Conservation (phyloP, 2,113 vertebrate species). For the Nibea albiflora region DNA sequence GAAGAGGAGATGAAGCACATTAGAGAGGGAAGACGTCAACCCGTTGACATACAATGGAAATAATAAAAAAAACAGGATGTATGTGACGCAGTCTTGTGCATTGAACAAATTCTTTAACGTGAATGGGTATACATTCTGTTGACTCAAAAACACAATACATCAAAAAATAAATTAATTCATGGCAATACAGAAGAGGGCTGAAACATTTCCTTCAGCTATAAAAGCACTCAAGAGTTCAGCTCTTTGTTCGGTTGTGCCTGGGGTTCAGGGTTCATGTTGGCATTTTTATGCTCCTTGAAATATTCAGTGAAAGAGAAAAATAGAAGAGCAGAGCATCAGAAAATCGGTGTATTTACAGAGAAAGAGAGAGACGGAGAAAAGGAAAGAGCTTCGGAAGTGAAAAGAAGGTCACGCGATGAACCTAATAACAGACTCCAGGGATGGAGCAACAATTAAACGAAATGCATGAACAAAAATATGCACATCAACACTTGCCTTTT, state of each 20-base stretch:
- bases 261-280: conserved; percentile 47
- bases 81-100: neutral
- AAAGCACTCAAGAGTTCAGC: conserved; percentile 68
- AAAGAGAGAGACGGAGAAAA: neutral
- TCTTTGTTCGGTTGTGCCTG: conserved; percentile 66
- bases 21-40: conserved; percentile 24
- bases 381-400: conserved; percentile 26
- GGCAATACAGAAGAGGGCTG: conserved; percentile 33
- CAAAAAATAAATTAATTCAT: conserved; percentile 23
- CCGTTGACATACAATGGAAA: conserved; percentile 13
- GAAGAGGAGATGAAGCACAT: conserved; percentile 20
- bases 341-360: conserved; percentile 31
- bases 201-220: conserved; percentile 73
- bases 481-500: conserved; percentile 57
- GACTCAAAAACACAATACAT: conserved; percentile 36
- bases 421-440: neutral
- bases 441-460: conserved; percentile 5
- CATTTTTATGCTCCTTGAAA: conserved; percentile 59
- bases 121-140: conserved; percentile 29
- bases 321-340: conserved; percentile 22
- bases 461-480: neutral
- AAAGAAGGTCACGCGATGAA: conserved; percentile 51
- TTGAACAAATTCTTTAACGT: conserved; percentile 26
- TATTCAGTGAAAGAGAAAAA: conserved; percentile 68
- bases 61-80: conserved; percentile 1